Percentiles rank a stretch among this genome's conserved stretches.
Conservation (phyloP, 2,113 vertebrate genomes). For the Zosterops japonicus region DNA sequence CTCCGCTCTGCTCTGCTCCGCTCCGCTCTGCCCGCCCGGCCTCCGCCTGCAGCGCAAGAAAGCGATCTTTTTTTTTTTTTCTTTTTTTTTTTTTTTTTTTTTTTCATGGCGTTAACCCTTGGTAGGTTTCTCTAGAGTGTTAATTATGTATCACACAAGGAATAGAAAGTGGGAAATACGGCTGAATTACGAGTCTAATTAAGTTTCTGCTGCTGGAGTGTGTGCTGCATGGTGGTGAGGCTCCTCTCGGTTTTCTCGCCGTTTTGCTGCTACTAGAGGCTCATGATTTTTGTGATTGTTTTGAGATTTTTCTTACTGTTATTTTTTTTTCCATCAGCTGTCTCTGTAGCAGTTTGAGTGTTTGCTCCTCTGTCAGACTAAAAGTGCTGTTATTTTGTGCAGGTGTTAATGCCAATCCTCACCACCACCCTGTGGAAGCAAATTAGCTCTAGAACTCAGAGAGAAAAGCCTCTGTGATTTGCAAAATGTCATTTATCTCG, state of each 20-base stretch:
- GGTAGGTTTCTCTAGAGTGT: background rate
- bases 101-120: background rate
- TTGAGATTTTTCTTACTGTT: background rate
- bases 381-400: background rate
- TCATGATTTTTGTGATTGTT: background rate
- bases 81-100: background rate
- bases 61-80: no score
- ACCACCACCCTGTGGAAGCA: background rate
- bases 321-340: background rate
- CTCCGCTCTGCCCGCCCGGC: background rate
- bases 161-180: background rate
- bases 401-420: background rate
- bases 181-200: slow-evolving; percentile 9
- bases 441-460: background rate
- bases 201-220: slow-evolving; percentile 19
- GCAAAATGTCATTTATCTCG: background rate
- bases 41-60: background rate
- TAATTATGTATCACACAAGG: background rate
- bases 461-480: background rate
- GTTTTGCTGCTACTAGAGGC: background rate
- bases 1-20: background rate
- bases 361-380: background rate
- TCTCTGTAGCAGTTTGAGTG: background rate
- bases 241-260: background rate
- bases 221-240: background rate